These are phyloP conservation scores for Pipistrellus pipistrellus DNA, from an alignment of 2,797 vertebrate species.

Conservation along the genomic window DNA sequence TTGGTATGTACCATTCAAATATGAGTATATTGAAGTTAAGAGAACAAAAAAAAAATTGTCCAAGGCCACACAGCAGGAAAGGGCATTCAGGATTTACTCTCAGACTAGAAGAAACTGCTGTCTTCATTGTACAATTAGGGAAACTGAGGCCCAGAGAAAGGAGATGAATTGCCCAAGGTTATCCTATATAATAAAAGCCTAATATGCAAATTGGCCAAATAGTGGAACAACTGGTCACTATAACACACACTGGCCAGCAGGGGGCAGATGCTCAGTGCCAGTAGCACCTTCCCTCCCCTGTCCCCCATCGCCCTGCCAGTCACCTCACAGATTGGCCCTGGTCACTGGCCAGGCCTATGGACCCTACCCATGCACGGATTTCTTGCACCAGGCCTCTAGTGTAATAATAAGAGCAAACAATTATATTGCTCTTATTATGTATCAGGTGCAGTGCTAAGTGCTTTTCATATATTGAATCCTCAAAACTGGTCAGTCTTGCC, in stretches of 20 bases:
- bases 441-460: neutral
- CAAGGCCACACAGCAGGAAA: neutral
- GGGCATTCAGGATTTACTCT: neutral
- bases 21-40: neutral
- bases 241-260: too few species aligned
- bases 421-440: neutral
- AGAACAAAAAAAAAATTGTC: conserved; percentile 6
- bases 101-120: neutral
- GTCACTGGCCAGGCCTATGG: too few species aligned
- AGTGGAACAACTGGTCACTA: too few species aligned
- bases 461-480: neutral
- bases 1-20: neutral
- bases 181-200: too few species aligned
- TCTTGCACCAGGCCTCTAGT: too few species aligned
- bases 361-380: too few species aligned
- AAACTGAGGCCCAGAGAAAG: neutral
- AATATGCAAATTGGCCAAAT: too few species aligned
- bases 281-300: too few species aligned
- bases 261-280: too few species aligned
- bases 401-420: neutral
- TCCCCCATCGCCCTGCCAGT: too few species aligned
- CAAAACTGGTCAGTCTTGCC: neutral
- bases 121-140: neutral
- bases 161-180: neutral
- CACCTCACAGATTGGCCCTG: too few species aligned